These are phyloP conservation scores for Himalopsyche kuldschensis DNA, from an alignment of 2,888 invertebrate species.

Conservation along the genomic window DNA sequence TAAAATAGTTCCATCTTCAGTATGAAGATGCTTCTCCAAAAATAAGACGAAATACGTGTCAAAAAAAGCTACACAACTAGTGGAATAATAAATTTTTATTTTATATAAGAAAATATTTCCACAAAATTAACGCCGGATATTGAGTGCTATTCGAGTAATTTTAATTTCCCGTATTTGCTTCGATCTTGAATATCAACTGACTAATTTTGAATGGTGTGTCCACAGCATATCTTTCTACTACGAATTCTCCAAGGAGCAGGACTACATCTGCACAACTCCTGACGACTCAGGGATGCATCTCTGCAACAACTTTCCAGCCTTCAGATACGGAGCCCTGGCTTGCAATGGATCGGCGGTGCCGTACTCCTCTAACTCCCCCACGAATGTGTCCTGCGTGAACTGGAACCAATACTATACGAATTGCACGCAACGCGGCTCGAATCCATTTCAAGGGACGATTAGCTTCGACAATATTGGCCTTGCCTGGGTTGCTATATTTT, in stretches of 20 bases:
- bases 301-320: slow-evolving; percentile 82
- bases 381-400: slow-evolving; percentile 85
- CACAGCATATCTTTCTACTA: slow-evolving; percentile 78
- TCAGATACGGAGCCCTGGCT: slow-evolving; percentile 68
- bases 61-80: too few species aligned
- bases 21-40: too few species aligned
- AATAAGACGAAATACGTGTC: too few species aligned
- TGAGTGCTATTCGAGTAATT: too few species aligned
- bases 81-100: too few species aligned
- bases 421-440: slow-evolving; percentile 89
- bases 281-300: slow-evolving; percentile 94
- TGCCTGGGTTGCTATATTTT: slow-evolving; percentile 99
- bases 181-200: neutral
- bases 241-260: slow-evolving; percentile 85
- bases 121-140: too few species aligned
- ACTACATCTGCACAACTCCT: slow-evolving; percentile 94
- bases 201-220: neutral
- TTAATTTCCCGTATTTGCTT: too few species aligned
- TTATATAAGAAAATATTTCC: too few species aligned
- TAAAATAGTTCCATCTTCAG: too few species aligned
- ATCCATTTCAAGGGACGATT: slow-evolving; percentile 98
- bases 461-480: slow-evolving; percentile 99
- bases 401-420: slow-evolving; percentile 99
- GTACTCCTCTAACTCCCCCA: slow-evolving; percentile 63
- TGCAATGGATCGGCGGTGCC: slow-evolving; percentile 77